A percentile compares a stretch with the other conserved stretches of the same genome.
phyloP scores from a whole-genome alignment of 2,113 vertebrate genomes.

The Petrocephalus microphthalmus region DNA sequence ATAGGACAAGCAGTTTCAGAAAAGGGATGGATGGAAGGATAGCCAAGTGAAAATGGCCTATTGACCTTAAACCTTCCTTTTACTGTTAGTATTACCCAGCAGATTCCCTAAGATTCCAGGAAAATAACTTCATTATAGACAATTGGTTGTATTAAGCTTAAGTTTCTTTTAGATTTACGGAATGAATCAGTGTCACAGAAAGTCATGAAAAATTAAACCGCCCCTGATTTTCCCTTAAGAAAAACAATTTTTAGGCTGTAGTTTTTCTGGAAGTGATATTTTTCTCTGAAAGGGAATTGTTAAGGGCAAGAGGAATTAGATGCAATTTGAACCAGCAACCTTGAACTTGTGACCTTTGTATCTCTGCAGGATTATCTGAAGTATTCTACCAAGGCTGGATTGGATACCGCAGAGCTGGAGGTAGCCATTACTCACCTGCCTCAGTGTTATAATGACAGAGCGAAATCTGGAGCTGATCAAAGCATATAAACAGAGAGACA shows the following conservation, averaged over 20 bases:
- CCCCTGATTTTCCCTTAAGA: background rate
- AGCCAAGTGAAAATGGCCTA: background rate
- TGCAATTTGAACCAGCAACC: background rate
- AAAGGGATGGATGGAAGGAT: no score
- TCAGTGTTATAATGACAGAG: background rate
- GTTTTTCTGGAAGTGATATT: background rate
- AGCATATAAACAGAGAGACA: background rate
- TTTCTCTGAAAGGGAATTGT: background rate
- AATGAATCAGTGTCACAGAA: background rate
- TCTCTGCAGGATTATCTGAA: conserved; percentile 76
- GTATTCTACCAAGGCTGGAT: conserved; percentile 73
- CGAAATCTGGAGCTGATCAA: background rate
- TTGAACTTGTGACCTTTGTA: conserved; percentile 18
- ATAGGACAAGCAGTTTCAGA: no score
- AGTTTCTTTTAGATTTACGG: background rate
- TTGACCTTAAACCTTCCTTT: background rate
- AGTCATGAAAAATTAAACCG: background rate
- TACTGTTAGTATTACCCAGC: background rate
- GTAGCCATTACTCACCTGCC: conserved; percentile 41
- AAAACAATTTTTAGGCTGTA: background rate
- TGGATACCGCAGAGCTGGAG: conserved; percentile 65
- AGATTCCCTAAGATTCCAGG: background rate
- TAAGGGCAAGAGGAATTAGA: background rate
- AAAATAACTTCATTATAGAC: background rate
- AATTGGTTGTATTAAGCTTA: background rate